Conservation (phyloP, 1,140 invertebrate species). For the Rhagoletis zephyria region DNA sequence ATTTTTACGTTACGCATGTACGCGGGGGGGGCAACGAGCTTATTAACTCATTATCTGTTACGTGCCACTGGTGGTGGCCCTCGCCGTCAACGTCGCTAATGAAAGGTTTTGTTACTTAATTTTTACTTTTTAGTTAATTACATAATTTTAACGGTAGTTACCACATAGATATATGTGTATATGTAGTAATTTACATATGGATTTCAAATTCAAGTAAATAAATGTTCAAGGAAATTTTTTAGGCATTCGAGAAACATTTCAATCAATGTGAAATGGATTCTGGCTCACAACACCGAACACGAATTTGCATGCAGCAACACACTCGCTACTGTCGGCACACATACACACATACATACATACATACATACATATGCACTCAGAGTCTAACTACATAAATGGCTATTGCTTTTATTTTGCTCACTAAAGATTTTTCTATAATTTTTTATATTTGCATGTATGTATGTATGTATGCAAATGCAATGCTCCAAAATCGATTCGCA, state of each 20-base stretch:
- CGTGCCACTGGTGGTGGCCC: not conserved
- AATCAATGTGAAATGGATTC: too few species aligned
- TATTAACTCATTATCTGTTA: not conserved
- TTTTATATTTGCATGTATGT: too few species aligned
- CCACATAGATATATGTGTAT: not conserved
- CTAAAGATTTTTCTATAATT: not conserved
- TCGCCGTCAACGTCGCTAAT: not conserved
- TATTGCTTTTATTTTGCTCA: not conserved
- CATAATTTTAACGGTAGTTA: not conserved
- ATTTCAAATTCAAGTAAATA: too few species aligned
- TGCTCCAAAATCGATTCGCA: not conserved
- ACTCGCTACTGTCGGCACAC: too few species aligned
- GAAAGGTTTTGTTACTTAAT: not conserved
- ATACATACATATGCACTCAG: not conserved
- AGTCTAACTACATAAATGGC: too few species aligned
- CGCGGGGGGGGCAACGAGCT: too few species aligned
- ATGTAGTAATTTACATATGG: not conserved
- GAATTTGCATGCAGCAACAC: too few species aligned
- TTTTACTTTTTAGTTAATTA: conserved; percentile 2
- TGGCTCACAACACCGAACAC: too few species aligned
- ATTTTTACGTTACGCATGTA: too few species aligned
- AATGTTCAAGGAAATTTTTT: too few species aligned
- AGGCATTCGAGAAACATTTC: too few species aligned
- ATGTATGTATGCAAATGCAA: not conserved
- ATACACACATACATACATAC: too few species aligned